phyloP scores from a whole-genome alignment of 2,113 vertebrate species.

The Chaetorhynchus papuensis region DNA sequence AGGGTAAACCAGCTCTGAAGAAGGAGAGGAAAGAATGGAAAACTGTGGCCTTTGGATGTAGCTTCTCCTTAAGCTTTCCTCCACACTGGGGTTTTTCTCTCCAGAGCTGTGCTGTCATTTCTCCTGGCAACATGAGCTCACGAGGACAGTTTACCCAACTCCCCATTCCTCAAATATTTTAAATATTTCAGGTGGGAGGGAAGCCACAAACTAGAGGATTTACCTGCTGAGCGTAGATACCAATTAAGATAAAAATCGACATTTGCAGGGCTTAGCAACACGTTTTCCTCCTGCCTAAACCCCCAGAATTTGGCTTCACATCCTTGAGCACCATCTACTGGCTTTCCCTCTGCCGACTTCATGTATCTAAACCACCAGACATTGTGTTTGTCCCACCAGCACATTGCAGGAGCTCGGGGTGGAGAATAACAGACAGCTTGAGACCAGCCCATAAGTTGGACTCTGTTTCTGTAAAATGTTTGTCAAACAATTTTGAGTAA shows the following conservation, averaged over 20 bases:
- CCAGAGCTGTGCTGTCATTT: background rate
- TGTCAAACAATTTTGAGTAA: slow-evolving; percentile 35
- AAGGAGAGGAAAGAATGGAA: background rate
- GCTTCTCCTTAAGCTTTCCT: background rate
- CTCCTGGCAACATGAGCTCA: background rate
- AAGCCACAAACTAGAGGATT: background rate
- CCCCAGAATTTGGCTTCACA: background rate
- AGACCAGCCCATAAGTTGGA: background rate
- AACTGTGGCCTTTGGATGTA: background rate
- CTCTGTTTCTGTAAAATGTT: slow-evolving; percentile 7
- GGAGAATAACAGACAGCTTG: background rate
- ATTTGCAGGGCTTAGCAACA: background rate
- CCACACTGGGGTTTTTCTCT: background rate
- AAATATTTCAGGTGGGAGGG: background rate
- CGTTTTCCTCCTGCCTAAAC: background rate
- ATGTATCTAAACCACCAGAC: background rate
- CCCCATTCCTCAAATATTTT: background rate
- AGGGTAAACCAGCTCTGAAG: background rate
- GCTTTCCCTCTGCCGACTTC: background rate
- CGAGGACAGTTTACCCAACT: background rate
- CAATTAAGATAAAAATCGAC: background rate
- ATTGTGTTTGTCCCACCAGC: background rate
- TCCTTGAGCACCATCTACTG: slow-evolving; percentile 60
- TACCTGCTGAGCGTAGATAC: background rate
- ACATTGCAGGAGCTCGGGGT: background rate